A percentile compares a stretch with the other conserved stretches of the same genome.
Conservation (phyloP, 2,888 invertebrate genomes). For the Trachelus stipa region DNA sequence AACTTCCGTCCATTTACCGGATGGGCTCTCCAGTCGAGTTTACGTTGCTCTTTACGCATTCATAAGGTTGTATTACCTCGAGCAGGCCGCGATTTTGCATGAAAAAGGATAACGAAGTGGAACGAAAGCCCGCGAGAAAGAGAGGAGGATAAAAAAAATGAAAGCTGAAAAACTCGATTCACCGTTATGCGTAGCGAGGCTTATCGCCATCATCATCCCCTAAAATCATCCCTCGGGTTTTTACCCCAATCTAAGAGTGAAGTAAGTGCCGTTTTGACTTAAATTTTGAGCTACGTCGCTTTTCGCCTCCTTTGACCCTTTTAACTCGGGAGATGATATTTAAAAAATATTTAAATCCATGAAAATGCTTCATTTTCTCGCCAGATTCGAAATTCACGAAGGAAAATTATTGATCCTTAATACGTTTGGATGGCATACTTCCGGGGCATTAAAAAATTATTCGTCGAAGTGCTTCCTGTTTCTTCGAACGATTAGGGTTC, state of each 20-base stretch:
- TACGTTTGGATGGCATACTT: neutral
- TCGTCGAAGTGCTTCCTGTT: neutral
- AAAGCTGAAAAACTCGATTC: neutral
- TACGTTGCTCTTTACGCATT: conserved; percentile 55
- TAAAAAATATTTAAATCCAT: neutral
- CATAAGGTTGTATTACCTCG: conserved; percentile 50
- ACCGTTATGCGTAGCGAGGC: conserved; percentile 12
- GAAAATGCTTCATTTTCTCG: neutral
- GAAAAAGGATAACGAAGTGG: neutral
- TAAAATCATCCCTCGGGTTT: conserved; percentile 6
- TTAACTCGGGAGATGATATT: neutral
- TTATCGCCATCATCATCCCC: conserved; percentile 18
- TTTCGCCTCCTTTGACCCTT: neutral
- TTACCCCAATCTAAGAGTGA: neutral
- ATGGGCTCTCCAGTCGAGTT: conserved; percentile 29
- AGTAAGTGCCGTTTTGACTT: neutral
- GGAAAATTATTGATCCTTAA: neutral
- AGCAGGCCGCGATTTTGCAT: neutral
- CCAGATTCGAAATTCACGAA: neutral
- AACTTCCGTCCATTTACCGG: neutral
- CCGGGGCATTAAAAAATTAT: neutral
- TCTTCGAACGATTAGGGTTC: neutral
- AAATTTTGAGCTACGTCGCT: neutral
- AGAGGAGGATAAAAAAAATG: conserved; percentile 9
- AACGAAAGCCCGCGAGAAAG: conserved; percentile 7